Percentiles rank a stretch among this genome's conserved stretches.
phyloP scores from a whole-genome alignment of 2,888 invertebrate genomes.

The Galerucella nymphaeae region DNA sequence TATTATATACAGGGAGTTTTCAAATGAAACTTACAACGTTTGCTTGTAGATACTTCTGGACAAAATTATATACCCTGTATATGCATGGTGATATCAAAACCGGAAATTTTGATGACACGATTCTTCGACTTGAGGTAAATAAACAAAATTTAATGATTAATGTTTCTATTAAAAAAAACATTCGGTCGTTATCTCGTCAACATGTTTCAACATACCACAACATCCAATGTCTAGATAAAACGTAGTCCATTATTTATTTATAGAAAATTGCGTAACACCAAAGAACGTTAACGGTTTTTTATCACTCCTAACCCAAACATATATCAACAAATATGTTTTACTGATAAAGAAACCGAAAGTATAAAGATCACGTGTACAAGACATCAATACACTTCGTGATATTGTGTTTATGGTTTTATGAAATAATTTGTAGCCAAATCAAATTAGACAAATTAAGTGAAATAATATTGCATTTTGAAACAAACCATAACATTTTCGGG shows the following conservation, averaged over 20 bases:
- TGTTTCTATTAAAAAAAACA: background rate
- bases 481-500: too few relatives aligned
- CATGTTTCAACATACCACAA: slow-evolving; percentile 14
- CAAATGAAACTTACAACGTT: too few relatives aligned
- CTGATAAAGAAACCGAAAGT: slow-evolving; percentile 17
- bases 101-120: slow-evolving; percentile 1
- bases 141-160: slow-evolving; percentile 2
- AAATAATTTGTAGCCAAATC: too few relatives aligned
- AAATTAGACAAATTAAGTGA: too few relatives aligned
- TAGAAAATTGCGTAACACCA: slow-evolving; percentile 16
- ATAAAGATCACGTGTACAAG: slow-evolving; percentile 3
- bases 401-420: too few relatives aligned
- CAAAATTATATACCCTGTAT: too few relatives aligned
- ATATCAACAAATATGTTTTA: slow-evolving; percentile 13
- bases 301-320: slow-evolving; percentile 35
- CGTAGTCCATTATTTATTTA: slow-evolving; percentile 17
- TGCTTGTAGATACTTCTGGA: too few relatives aligned
- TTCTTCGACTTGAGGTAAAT: slow-evolving; percentile 1
- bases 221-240: slow-evolving; percentile 17
- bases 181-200: background rate
- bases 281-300: slow-evolving; percentile 22
- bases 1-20: too few relatives aligned
- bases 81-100: background rate
- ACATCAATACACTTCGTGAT: too few relatives aligned
- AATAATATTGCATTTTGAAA: too few relatives aligned